Percentiles rank a stretch among this genome's conserved stretches.
Conservation (phyloP, 2,113 vertebrate species). For the Petromus typicus region DNA sequence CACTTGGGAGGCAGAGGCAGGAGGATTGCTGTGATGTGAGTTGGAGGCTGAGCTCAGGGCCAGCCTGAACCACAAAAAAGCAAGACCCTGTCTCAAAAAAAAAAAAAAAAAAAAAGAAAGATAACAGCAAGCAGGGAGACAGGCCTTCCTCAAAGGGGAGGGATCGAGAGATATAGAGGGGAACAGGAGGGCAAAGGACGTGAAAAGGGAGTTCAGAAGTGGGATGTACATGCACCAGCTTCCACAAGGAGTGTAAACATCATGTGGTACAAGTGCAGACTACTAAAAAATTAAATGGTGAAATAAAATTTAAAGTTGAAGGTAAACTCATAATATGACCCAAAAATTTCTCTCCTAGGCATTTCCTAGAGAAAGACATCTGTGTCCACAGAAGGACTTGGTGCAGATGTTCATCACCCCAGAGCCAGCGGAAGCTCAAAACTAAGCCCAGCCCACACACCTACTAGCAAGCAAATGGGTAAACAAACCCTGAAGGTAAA, state of each 20-base stretch:
- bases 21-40: too few species aligned
- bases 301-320: background rate
- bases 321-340: background rate
- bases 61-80: too few species aligned
- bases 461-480: too few species aligned
- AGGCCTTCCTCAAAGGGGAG: background rate
- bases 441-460: background rate
- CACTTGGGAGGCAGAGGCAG: too few species aligned
- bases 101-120: background rate
- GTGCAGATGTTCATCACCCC: rapidly evolving
- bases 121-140: background rate
- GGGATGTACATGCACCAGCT: background rate
- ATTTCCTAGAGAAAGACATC: background rate
- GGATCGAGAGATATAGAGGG: background rate
- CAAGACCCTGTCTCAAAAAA: too few species aligned
- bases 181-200: background rate
- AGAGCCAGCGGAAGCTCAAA: too few species aligned
- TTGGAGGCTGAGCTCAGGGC: too few species aligned
- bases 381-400: too few species aligned
- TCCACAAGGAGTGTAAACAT: background rate
- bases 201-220: too few species aligned
- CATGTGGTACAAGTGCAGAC: too few species aligned
- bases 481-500: background rate
- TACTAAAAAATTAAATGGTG: background rate
- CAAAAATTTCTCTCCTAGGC: background rate